Evolutionary conservation across 1,140 invertebrate species (phyloP).

Genomic region (Acyrthosiphon pisum): DNA sequence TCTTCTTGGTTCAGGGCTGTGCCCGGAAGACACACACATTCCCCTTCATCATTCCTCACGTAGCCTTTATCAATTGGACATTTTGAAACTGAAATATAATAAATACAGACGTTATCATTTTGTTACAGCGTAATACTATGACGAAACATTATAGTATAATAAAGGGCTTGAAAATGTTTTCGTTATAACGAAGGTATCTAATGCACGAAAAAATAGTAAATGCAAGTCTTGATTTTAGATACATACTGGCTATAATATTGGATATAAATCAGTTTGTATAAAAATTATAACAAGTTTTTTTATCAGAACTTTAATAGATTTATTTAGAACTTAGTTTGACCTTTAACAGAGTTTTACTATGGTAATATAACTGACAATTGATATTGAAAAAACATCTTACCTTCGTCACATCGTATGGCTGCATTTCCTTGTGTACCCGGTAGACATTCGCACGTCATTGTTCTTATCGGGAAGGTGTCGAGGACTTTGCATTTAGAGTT

Average conservation of each 20-base stretch:
- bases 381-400: slow-evolving; percentile 64
- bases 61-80: slow-evolving; percentile 78
- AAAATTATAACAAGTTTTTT: too few relatives aligned
- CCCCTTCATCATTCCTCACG: slow-evolving; percentile 72
- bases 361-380: not conserved
- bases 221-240: too few relatives aligned
- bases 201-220: too few relatives aligned
- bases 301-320: not conserved
- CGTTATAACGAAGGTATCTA: too few relatives aligned
- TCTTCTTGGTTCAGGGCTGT: slow-evolving; percentile 76
- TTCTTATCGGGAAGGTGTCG: slow-evolving; percentile 82
- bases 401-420: slow-evolving; percentile 76
- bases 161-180: not conserved
- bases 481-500: slow-evolving; percentile 82
- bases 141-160: not conserved
- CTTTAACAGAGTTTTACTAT: not conserved
- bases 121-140: not conserved
- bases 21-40: slow-evolving; percentile 78
- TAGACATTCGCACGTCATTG: slow-evolving; percentile 88
- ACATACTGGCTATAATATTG: too few relatives aligned
- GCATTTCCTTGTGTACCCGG: slow-evolving; percentile 84
- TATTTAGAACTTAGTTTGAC: not conserved
- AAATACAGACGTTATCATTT: not conserved
- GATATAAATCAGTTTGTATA: too few relatives aligned
- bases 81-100: slow-evolving; percentile 66